Conservation (phyloP, 2,888 invertebrate species). For the Baronia brevicornis region DNA sequence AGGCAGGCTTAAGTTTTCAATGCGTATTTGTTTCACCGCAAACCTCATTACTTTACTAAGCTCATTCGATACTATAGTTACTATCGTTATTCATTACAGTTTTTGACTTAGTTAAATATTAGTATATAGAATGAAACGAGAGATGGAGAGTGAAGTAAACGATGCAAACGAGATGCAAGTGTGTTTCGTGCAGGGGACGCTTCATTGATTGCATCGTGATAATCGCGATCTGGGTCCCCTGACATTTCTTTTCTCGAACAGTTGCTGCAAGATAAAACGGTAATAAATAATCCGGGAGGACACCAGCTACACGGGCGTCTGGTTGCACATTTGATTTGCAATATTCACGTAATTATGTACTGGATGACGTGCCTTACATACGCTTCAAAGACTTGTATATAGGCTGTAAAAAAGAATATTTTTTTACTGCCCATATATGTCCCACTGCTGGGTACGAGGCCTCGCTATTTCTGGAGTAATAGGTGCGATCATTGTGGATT, state of each 20-base stretch:
- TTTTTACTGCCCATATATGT: too few species aligned
- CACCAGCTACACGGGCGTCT: slow-evolving; percentile 53
- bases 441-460: too few species aligned
- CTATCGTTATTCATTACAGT: slow-evolving; percentile 26
- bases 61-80: background rate
- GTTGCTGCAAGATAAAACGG: slow-evolving; percentile 63
- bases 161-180: too few species aligned
- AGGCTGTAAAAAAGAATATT: too few species aligned
- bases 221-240: slow-evolving; percentile 64
- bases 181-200: slow-evolving; percentile 27
- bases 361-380: slow-evolving; percentile 49
- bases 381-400: slow-evolving; percentile 30
- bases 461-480: too few species aligned
- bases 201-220: slow-evolving; percentile 63
- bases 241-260: slow-evolving; percentile 68
- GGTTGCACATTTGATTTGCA: slow-evolving; percentile 64
- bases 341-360: slow-evolving; percentile 64
- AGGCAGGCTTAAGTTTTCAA: slow-evolving; percentile 50
- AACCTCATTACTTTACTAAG: slow-evolving; percentile 19
- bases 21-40: slow-evolving; percentile 50
- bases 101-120: too few species aligned
- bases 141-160: slow-evolving; percentile 3
- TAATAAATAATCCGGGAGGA: slow-evolving; percentile 66
- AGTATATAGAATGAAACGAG: background rate
- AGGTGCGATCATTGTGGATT: too few species aligned